Conservation (phyloP, 2,888 invertebrate species). For the Biston betularia region DNA sequence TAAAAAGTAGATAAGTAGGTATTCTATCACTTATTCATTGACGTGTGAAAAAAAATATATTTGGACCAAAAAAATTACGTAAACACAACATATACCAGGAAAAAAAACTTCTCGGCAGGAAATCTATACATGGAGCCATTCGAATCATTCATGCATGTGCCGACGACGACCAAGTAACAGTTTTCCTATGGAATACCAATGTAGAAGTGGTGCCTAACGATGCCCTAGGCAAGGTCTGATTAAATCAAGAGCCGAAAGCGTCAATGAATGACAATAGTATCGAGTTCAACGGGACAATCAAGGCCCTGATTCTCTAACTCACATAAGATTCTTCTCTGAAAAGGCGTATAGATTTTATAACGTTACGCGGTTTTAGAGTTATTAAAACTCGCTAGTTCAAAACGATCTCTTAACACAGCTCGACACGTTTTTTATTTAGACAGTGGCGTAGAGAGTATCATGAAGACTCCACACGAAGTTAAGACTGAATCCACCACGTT, state of each 20-base stretch:
- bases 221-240: conserved; percentile 27
- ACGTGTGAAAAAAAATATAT: no score
- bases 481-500: no score
- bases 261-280: conserved; percentile 22
- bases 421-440: no score
- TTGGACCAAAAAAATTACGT: conserved; percentile 3
- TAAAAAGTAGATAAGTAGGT: no score
- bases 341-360: no score
- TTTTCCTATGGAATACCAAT: conserved; percentile 34
- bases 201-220: conserved; percentile 18
- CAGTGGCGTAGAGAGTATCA: no score
- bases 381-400: no score
- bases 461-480: no score
- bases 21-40: not conserved
- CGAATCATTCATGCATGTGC: conserved; percentile 33
- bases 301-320: no score
- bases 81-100: conserved; percentile 14
- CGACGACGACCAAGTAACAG: conserved; percentile 36
- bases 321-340: no score
- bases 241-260: conserved; percentile 16
- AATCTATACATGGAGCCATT: conserved; percentile 16
- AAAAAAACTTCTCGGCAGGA: conserved; percentile 21
- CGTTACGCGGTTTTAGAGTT: no score
- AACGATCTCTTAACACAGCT: no score
- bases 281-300: conserved; percentile 5